Base-by-base conservation (phyloP, 1,140 invertebrate species). In the Solenopsis invicta region DNA sequence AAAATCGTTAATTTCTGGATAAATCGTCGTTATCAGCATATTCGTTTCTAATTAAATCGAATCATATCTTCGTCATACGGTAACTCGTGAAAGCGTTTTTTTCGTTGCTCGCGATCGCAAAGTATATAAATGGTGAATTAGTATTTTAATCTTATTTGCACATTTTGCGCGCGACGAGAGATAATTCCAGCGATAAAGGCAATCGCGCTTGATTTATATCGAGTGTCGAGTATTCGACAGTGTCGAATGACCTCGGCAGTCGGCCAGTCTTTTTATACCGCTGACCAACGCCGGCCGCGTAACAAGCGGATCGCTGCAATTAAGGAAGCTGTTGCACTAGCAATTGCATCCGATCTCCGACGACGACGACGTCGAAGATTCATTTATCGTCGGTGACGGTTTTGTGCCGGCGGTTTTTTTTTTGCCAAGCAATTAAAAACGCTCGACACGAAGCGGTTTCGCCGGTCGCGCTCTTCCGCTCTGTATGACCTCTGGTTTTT, bases 241-340 rank as follows among this genome's bases (percentile, higher is more conserved):
- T 29, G n/a, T 4, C 37, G 45, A 69, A 18, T 45, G 34, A 41
- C 48, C 13, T 67, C 64, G n/a, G 21, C 21, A 71, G 13, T n/a
- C 18, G 21, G 52, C 37, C 21, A 56, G 24, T 21, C 12, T 41
- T 82, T 71, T 56, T 56, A 59, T 56, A 59, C 13, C 29, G 41
- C 10, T 21, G 13, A 34, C 29, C 9, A 2, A 3, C 45, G 56
- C 24, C 16, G 10, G 18, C 29, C 18, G 45, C 48, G 10, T 82
- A 74, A 48, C 18, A 34, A 74, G 41, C 41, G 62, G n/a, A 41
- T 81, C 34, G 21, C 18, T 48, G 67, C 54, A 75, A 84, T 84
- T 74, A 84, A 84, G 69, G 34, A 75, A 75, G 71, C 8, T 29
- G 13, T 48, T 18, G 67, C 16, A 37, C 37, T 29, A 0, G 21